These are phyloP conservation scores for Trichogramma evanescens DNA, from an alignment of 2,888 invertebrate genomes.

Conservation along the genomic window DNA sequence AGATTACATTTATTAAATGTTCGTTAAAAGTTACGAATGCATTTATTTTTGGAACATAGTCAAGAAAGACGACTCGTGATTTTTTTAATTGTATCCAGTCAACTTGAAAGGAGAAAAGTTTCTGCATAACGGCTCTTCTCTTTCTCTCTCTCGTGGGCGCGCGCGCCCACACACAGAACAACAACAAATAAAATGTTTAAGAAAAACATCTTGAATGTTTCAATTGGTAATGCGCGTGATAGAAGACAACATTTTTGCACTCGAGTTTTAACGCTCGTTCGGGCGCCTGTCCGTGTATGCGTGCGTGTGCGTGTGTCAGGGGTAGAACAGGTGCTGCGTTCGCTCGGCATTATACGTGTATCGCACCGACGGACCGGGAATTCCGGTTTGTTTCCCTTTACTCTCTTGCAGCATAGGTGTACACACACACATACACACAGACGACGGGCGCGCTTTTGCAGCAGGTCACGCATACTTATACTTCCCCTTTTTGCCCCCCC, in stretches of 20 bases:
- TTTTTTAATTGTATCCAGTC: no score
- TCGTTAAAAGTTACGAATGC: no score
- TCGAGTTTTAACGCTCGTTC: background rate
- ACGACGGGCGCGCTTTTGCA: conserved; percentile 3
- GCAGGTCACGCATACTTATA: conserved; percentile 16
- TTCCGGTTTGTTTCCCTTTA: conserved; percentile 23
- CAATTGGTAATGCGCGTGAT: background rate
- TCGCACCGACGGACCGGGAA: conserved; percentile 18
- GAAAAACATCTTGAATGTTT: background rate
- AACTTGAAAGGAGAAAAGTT: no score
- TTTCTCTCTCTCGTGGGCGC: background rate
- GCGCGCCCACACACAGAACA: background rate
- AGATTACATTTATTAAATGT: no score
- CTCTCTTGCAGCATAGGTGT: conserved; percentile 8
- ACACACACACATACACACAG: background rate
- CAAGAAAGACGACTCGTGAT: no score
- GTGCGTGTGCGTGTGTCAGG: background rate
- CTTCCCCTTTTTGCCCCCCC: background rate
- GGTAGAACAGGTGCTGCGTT: conserved; percentile 14
- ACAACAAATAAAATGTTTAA: background rate
- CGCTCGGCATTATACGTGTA: background rate
- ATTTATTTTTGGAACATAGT: no score
- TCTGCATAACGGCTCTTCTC: no score
- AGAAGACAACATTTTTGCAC: background rate
- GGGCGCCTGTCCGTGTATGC: background rate